These are phyloP conservation scores for Okapia johnstoni DNA, from an alignment of 2,113 vertebrate species.

Conservation along the genomic window DNA sequence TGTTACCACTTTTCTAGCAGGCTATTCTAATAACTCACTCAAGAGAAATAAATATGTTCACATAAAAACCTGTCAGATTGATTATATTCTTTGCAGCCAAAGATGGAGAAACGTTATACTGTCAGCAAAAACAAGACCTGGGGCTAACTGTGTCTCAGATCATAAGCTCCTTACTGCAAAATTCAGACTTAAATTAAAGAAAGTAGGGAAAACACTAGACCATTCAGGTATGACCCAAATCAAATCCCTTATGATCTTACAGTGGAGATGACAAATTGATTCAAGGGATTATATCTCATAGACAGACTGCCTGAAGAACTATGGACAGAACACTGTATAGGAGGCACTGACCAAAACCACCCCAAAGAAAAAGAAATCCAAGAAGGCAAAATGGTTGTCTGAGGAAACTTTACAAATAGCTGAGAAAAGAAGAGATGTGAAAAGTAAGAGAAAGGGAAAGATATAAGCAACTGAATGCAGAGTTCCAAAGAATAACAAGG, in stretches of 20 bases:
- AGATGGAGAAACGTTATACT: not conserved
- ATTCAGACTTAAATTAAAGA: not conserved
- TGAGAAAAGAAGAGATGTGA: not conserved
- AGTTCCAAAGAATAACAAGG: not conserved
- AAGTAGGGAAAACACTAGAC: not conserved
- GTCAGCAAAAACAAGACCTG: not conserved
- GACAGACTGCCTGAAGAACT: not conserved
- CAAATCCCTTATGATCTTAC: not conserved
- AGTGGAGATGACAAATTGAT: not conserved
- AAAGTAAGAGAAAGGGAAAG: not conserved
- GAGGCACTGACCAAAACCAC: not conserved
- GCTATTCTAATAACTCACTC: not conserved
- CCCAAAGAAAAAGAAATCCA: not conserved
- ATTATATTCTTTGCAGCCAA: not conserved
- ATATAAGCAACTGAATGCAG: not conserved
- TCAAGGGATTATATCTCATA: not conserved
- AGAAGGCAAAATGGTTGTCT: not conserved
- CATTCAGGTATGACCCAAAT: not conserved
- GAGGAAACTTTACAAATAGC: not conserved
- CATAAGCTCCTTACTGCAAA: not conserved
- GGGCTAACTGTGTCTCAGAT: not conserved
- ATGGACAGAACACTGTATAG: not conserved
- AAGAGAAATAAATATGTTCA: slow-evolving; percentile 21
- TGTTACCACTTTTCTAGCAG: not conserved
- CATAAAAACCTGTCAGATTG: not conserved